Evolutionary conservation across 2,113 vertebrate species (phyloP), one percentile per base, ranked within the genome.

Genomic region (Catagonus wagneri): DNA sequence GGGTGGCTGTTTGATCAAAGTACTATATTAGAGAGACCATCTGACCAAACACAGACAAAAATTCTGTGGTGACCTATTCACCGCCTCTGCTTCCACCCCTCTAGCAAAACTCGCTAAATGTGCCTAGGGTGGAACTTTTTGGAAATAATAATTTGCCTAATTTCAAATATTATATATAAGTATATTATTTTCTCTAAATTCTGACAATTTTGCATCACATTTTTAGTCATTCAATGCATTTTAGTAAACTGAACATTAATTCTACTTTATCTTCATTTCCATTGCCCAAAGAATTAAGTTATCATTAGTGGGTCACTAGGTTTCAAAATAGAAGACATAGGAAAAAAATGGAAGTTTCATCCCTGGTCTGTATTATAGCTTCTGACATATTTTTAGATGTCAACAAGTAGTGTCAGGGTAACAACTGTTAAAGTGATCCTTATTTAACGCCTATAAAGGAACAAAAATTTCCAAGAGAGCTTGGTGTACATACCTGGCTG

Each of bases 381-480:
- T 98, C 96, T 98, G 97, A 96, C 90, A 97, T 97, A 98, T 96
- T 90, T 98, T 97, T 97, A 91, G 84, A 96, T 96, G 95, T 91
- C 96, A 98, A 88, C 54, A 97, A 98, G 90, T 95, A 97, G 96
- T 96, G 97, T 97, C 96, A 97, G 95, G 98, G 96, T 93, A 97
- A 95, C 93, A 97, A 93, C 97, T 98, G 97, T 97, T 98, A 96
- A 97, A 95, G 52, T 95, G 89, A 94, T 90, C 96, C 97, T 90
- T 96, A 90, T 96, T 98, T 98, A 97, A 96, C 88, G 93, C 68
- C 58, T 96, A 98, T 96, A 96, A 94, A 98, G 90, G 91, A 90
- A 81, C 84, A 83, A 95, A 96, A 88, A 69, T 92, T 98, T 98
- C 87, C 89, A 74, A 71, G 95, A 75, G 39, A 91, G 92, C 34